Evolutionary conservation across 1,140 invertebrate species (phyloP), one percentile per base, ranked within the genome.

Genomic region (Drosophila erecta): DNA sequence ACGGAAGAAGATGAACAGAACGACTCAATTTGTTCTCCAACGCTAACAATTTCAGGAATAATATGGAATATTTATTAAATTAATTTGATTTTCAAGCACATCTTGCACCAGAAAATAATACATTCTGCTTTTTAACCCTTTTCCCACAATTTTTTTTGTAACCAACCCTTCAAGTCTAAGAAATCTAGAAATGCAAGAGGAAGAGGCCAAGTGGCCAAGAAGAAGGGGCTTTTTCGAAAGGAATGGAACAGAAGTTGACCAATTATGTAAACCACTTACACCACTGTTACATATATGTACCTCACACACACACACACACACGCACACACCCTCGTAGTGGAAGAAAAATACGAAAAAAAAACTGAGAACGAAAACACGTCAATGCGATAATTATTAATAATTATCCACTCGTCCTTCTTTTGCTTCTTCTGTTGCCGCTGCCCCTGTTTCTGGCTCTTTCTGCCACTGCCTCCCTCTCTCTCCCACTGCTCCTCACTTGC

Each of bases 311-410:
- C 67, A 35, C 60, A 50, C 37, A 12, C 41, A 35, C 41, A 40
- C 37, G 14, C 41, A 40, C 24, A 57, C 53, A 51, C 53, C 47
- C 79, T 38, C 65, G 43, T 61, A 30, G 15, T 30, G 12, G 15
- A 40, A 30, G 24, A 51, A 8, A 20, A 41, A 20, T 0, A 24
- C 3, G 3, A 30, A 54, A 40, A 35, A 81, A 69, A 79, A 81
- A 86, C 57, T 73, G 59, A 87, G 81, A 87, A 79, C 71, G 83
- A 83, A 89, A 87, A 87, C 83, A 87, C 84, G 79, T 89, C 84
- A 89, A 87, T 87, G 84, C 84, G 76, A 87, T 87, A 87, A 87
- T 87, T 87, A 89, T 87, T 89, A 87, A 87, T 87, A 87, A 87
- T 87, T 87, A 87, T 87, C 84, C 84, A 87, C 84, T 87, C 84